These are phyloP conservation scores for Agonopterix arenella DNA, from an alignment of 2,888 invertebrate genomes.

Conservation along the genomic window DNA sequence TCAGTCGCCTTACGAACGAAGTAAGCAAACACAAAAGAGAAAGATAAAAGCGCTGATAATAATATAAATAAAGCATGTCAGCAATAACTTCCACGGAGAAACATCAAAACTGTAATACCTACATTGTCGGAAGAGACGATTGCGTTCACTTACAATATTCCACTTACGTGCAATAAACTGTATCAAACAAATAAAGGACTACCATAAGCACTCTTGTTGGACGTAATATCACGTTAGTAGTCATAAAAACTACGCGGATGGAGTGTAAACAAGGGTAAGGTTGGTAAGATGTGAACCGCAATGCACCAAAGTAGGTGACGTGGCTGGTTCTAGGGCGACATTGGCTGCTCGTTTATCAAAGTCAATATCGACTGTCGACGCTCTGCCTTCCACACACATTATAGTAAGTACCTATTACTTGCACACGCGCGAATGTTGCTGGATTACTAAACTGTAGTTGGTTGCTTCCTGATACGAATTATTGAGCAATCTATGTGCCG, in stretches of 20 bases:
- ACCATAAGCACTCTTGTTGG: constrained; percentile 48
- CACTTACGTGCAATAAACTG: constrained; percentile 53
- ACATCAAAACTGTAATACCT: constrained; percentile 19
- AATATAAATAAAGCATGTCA: constrained; percentile 10
- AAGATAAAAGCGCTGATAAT: background rate
- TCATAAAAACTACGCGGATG: constrained; percentile 65
- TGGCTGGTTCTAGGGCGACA: constrained; percentile 68
- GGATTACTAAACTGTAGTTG: background rate
- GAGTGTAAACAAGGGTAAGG: constrained; percentile 65
- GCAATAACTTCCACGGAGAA: constrained; percentile 16
- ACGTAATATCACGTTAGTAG: constrained; percentile 59
- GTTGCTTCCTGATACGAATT: background rate
- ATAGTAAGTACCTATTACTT: constrained; percentile 44
- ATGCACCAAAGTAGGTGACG: constrained; percentile 73
- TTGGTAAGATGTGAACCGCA: constrained; percentile 57
- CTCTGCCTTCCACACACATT: constrained; percentile 44
- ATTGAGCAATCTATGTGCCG: too few species aligned
- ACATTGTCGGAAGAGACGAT: constrained; percentile 25
- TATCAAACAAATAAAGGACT: constrained; percentile 59
- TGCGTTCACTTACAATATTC: constrained; percentile 40
- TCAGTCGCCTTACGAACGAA: too few species aligned
- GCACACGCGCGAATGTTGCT: constrained; percentile 33
- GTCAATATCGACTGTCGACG: constrained; percentile 71
- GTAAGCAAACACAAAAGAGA: background rate
- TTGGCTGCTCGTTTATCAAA: constrained; percentile 71